phyloP scores from a whole-genome alignment of 1,140 invertebrate species.

The Sitophilus oryzae region DNA sequence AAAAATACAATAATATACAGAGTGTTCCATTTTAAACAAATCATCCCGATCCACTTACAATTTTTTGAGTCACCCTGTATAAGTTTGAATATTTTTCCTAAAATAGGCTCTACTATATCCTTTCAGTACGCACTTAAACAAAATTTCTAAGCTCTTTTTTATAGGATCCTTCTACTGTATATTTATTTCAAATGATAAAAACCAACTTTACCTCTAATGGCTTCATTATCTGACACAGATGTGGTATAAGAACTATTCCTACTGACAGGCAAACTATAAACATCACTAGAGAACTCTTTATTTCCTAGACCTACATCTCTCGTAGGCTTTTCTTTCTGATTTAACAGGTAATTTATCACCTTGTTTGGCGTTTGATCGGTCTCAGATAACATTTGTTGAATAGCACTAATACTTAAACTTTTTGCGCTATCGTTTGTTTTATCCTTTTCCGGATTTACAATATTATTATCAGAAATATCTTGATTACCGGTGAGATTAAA shows the following conservation, averaged over 20 bases:
- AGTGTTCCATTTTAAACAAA: too few relatives aligned
- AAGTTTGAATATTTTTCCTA: too few relatives aligned
- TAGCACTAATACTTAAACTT: conserved; percentile 29
- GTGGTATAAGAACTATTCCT: conserved; percentile 23
- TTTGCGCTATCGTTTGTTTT: not conserved
- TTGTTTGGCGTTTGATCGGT: conserved; percentile 20
- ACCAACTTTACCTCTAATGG: conserved; percentile 7
- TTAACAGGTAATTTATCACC: conserved; percentile 23
- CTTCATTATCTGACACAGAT: conserved; percentile 24
- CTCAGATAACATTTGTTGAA: conserved; percentile 23
- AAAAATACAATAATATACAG: too few relatives aligned
- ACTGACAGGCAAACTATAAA: conserved; percentile 20
- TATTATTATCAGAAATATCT: too few relatives aligned
- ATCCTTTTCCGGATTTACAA: not conserved
- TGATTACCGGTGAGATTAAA: conserved; percentile 2
- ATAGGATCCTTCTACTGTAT: too few relatives aligned
- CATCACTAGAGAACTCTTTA: conserved; percentile 1
- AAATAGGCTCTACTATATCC: too few relatives aligned
- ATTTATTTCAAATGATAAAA: too few relatives aligned
- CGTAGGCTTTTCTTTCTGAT: conserved; percentile 6
- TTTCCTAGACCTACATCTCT: conserved; percentile 1
- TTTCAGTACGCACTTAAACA: too few relatives aligned
- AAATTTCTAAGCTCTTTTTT: too few relatives aligned
- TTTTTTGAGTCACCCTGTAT: too few relatives aligned
- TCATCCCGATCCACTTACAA: too few relatives aligned